Evolutionary conservation across 2,888 invertebrate genomes (phyloP).

Genomic region (Cartodere bifasciata): DNA sequence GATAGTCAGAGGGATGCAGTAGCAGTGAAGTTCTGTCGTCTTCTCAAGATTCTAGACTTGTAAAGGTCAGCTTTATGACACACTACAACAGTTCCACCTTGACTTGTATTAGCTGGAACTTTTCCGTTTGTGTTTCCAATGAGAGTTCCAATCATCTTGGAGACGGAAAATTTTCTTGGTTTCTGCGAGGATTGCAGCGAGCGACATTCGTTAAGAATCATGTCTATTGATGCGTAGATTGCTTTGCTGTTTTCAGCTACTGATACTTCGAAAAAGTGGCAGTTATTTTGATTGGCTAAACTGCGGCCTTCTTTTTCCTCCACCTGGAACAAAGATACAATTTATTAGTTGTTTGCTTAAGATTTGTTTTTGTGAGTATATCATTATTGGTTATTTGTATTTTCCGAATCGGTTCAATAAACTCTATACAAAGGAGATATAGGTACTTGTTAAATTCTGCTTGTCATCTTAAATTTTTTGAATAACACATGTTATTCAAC

Average conservation of each 20-base stretch:
- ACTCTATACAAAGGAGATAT: too few relatives aligned
- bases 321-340: conserved; percentile 47
- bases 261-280: conserved; percentile 69
- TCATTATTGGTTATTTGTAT: too few relatives aligned
- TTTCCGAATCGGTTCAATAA: too few relatives aligned
- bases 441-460: too few relatives aligned
- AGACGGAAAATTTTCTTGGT: conserved; percentile 61
- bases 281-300: conserved; percentile 51
- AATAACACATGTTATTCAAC: too few relatives aligned
- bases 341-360: too few relatives aligned
- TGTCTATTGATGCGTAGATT: conserved; percentile 60
- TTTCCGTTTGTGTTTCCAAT: conserved; percentile 42
- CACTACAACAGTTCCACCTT: conserved; percentile 46
- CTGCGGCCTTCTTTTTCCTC: conserved; percentile 58
- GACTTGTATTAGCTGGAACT: conserved; percentile 30
- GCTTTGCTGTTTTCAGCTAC: conserved; percentile 67
- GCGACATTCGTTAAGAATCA: conserved; percentile 53
- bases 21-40: conserved; percentile 45
- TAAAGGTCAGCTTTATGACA: conserved; percentile 47
- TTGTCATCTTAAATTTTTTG: too few relatives aligned
- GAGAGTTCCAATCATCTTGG: conserved; percentile 66
- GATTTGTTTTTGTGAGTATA: too few relatives aligned
- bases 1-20: conserved; percentile 58
- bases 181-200: conserved; percentile 35
- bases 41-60: conserved; percentile 42